Percentiles rank a stretch among this genome's conserved stretches.
Evolutionary conservation across 1,140 invertebrate genomes (phyloP).

Genomic region (Drosophila orena): DNA sequence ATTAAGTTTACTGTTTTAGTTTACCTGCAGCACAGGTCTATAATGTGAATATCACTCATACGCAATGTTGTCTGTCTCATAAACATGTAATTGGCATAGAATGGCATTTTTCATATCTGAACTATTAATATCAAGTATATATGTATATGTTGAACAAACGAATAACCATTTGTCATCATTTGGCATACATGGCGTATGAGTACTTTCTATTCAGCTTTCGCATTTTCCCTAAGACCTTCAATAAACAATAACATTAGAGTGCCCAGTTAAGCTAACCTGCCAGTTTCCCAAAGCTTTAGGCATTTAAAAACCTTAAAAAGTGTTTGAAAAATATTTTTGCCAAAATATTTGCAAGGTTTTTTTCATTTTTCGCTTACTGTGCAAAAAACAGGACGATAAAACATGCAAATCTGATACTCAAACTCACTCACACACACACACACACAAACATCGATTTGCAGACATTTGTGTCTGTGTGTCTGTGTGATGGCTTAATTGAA

Average conservation of each 20-base stretch:
- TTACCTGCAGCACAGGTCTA: not conserved
- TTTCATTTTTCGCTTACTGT: not conserved
- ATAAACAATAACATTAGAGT: not conserved
- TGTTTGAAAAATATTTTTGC: not conserved
- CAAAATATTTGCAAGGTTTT: not conserved
- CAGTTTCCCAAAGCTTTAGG: no score
- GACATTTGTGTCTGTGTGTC: conserved; percentile 1
- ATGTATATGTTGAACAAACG: not conserved
- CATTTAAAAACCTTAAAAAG: no score
- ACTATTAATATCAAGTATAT: not conserved
- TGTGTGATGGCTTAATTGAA: conserved; percentile 47
- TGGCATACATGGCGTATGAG: conserved; percentile 1
- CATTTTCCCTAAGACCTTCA: not conserved
- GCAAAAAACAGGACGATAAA: conserved; percentile 16
- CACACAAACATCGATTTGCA: not conserved
- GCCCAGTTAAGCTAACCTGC: no score
- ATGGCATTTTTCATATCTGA: not conserved
- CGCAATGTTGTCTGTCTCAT: conserved; percentile 1
- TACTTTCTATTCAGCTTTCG: not conserved
- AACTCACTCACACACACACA: conserved; percentile 2
- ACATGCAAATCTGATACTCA: conserved; percentile 35
- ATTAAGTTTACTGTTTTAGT: no score
- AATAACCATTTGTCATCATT: not conserved
- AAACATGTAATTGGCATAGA: not conserved
- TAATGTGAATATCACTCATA: not conserved